Evolutionary conservation across 2,113 vertebrate genomes (phyloP), one percentile per base, ranked within the genome.

Genomic region (Vidua macroura): DNA sequence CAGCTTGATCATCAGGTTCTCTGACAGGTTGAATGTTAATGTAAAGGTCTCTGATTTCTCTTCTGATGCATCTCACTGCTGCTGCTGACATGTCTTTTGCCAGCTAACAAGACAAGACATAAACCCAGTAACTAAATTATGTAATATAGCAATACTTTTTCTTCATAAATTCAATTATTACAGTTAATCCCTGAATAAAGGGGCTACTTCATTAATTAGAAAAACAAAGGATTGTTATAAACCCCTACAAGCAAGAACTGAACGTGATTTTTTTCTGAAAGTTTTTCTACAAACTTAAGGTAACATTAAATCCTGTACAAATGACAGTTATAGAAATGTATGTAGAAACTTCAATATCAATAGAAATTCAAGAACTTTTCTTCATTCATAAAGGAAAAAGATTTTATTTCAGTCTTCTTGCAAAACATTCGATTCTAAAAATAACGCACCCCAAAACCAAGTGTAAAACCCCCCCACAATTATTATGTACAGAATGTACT

Each of bases 11-110:
- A 59, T 98, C 97, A 70, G 97, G 98, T 96, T 99, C 99, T 96
- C 99, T 98, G 82, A 99, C 95, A 22, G 99, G 81, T 91, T 99
- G 98, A 83, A 99, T 99, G 96, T 98, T 99, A 92, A 99, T 97
- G 78, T 99, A 98, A 31, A 99, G 98, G n/a, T 99, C 99, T 94
- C 99, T 98, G 81, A 99, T 98, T 96, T 99, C 99, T 94, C 98
- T 99, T 92, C 99, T 98, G 98, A 99, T 99, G 96, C 98, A 98
- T 35, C 98, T 97, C 60, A 99, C 98, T 13, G 99, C 99, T 16
- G 99, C 99, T 0, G 98, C 81, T 0, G 98, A 97, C 99, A 99
- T 99, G 90, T 99, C 99, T 97, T 99, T 99, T 35, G 99, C 99
- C 95, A 99, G 86, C 99, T 99, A 93, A 93, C 60, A 91, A 78